These are phyloP conservation scores for Myiotriccus ornatus DNA, from an alignment of 2,797 vertebrate genomes.

Conservation along the genomic window DNA sequence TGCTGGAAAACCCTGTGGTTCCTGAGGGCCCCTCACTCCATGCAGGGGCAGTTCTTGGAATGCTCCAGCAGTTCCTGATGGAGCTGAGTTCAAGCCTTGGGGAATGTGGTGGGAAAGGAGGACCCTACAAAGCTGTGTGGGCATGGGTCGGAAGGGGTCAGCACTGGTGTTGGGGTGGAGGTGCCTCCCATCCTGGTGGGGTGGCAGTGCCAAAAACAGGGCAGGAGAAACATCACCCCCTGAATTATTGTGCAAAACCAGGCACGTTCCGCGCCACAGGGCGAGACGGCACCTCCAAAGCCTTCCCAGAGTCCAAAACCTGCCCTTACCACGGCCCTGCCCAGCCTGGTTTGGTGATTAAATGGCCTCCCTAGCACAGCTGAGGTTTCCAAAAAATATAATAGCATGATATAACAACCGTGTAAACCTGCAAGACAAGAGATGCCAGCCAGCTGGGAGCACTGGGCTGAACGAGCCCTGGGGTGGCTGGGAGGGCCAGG, in stretches of 20 bases:
- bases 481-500: background rate
- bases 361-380: background rate
- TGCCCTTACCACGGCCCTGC: fast-evolving
- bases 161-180: background rate
- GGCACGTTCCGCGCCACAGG: background rate
- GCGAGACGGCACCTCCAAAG: background rate
- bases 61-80: background rate
- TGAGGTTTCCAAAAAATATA: background rate
- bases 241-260: background rate
- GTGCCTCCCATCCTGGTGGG: too few species aligned
- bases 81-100: background rate
- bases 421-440: fast-evolving
- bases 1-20: background rate
- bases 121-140: fast-evolving
- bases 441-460: fast-evolving
- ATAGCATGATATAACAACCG: background rate
- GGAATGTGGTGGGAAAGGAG: background rate
- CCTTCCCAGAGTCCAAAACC: fast-evolving
- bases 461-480: background rate
- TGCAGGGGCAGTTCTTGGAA: background rate
- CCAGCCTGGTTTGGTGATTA: background rate
- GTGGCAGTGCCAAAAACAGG: background rate
- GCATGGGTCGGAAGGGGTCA: background rate
- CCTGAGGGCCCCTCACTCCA: background rate
- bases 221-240: background rate